These are phyloP conservation scores for Catagonus wagneri DNA, from an alignment of 2,113 vertebrate species.

Conservation along the genomic window DNA sequence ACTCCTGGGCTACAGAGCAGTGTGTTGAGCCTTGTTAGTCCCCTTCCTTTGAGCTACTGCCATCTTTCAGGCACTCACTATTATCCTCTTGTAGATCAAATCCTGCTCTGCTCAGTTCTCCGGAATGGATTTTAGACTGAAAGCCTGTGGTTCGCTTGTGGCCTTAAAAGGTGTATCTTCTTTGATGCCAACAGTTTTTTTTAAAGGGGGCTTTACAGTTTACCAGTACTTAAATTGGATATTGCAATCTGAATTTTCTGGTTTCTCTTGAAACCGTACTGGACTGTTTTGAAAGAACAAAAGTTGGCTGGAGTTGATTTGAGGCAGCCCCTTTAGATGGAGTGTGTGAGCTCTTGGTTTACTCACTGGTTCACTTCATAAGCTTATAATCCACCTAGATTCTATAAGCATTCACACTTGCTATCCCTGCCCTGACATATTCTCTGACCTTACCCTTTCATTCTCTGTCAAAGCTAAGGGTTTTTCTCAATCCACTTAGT, in stretches of 20 bases:
- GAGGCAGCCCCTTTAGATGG: neutral
- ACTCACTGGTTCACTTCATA: neutral
- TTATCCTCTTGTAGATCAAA: neutral
- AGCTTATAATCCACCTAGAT: neutral
- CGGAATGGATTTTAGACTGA: neutral
- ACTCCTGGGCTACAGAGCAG: neutral
- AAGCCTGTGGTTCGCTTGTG: neutral
- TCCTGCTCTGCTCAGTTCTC: neutral
- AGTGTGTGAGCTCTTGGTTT: neutral
- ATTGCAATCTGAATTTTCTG: neutral
- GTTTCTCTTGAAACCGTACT: constrained; percentile 3
- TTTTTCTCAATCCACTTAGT: neutral
- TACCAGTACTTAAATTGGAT: constrained; percentile 12
- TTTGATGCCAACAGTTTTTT: neutral
- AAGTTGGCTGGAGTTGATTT: neutral
- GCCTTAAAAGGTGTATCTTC: neutral
- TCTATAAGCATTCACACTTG: constrained; percentile 33
- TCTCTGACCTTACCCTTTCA: constrained; percentile 25
- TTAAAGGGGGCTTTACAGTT: neutral
- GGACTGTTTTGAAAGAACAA: neutral
- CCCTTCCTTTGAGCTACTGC: neutral
- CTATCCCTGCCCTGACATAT: neutral
- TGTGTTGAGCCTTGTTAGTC: neutral
- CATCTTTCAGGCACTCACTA: neutral
- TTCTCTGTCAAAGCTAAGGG: neutral